Evolutionary conservation across 2,888 invertebrate species (phyloP), one percentile per base, ranked within the genome.

Genomic region (Elmis aenea): DNA sequence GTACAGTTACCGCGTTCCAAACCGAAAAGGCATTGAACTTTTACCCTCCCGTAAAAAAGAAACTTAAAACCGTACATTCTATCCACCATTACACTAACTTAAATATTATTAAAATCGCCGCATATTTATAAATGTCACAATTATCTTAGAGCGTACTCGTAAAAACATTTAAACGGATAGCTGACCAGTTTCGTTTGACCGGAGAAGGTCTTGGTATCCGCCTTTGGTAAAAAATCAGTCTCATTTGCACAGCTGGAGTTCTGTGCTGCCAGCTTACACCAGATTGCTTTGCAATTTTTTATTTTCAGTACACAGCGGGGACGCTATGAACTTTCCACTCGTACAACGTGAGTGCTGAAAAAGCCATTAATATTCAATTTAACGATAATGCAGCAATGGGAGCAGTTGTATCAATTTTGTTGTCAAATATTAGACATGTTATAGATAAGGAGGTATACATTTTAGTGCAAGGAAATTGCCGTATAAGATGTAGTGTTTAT

Each of bases 41-140:
- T n/a, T n/a, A n/a, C n/a, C n/a, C n/a, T n/a, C n/a, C n/a, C n/a
- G n/a, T n/a, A n/a, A n/a, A n/a, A n/a, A n/a, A n/a, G n/a, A n/a
- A n/a, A n/a, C n/a, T n/a, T n/a, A n/a, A n/a, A n/a, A n/a, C n/a
- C n/a, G n/a, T n/a, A 18, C 30, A 30, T 30, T 30, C 30, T 13
- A 22, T 21, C 22, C 21, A 6, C n/a, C 30, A 22, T 22, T 30
- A 30, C 23, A 30, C 23, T 30, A 21, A 22, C 30, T 22, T 30
- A 30, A 30, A 30, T 30, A 30, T 22, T 15, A 21, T 11, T 21
- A 13, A 14, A 21, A 13, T 14, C 23, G 30, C 30, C 23, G 23
- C 30, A 22, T 30, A 30, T 30, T 30, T 30, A 30, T 30, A 30
- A 30, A 30, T 30, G 30, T 30, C 30, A 30, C 30, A 30, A 30